Percentiles rank a stretch among this genome's conserved stretches.
phyloP scores from a whole-genome alignment of 53 echinoderm and acorn worm genomes.

The Apostichopus leukothele region DNA sequence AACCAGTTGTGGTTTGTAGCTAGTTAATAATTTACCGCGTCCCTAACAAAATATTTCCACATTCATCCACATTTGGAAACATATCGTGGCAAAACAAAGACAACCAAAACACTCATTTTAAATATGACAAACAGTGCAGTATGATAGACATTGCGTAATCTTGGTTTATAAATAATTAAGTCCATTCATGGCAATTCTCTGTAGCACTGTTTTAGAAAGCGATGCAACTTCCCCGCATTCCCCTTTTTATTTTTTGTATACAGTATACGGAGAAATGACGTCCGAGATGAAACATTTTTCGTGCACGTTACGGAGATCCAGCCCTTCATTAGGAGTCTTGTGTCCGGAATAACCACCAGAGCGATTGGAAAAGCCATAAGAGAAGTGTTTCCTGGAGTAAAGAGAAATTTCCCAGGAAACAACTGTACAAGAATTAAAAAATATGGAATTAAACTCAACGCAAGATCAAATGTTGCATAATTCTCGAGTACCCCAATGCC shows the following conservation, averaged over 20 bases:
- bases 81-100: not conserved
- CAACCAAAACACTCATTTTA: not conserved
- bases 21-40: too few relatives aligned
- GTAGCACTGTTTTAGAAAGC: not conserved
- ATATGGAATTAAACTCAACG: not conserved
- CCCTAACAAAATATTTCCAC: too few relatives aligned
- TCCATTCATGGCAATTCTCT: too few relatives aligned
- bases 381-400: conserved; percentile 4
- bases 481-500: not conserved
- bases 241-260: not conserved
- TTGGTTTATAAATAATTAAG: not conserved
- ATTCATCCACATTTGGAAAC: not conserved
- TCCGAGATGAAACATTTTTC: not conserved
- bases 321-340: not conserved
- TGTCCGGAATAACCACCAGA: not conserved
- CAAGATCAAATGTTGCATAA: not conserved
- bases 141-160: not conserved
- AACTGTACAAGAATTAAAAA: not conserved
- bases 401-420: not conserved
- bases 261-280: not conserved
- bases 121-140: not conserved
- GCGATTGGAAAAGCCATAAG: conserved; percentile 10
- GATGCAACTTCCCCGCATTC: not conserved
- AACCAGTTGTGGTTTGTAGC: too few relatives aligned
- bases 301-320: not conserved